Evolutionary conservation across 2,113 vertebrate genomes (phyloP), one percentile per base, ranked within the genome.

Genomic region (Spea multiplicata): DNA sequence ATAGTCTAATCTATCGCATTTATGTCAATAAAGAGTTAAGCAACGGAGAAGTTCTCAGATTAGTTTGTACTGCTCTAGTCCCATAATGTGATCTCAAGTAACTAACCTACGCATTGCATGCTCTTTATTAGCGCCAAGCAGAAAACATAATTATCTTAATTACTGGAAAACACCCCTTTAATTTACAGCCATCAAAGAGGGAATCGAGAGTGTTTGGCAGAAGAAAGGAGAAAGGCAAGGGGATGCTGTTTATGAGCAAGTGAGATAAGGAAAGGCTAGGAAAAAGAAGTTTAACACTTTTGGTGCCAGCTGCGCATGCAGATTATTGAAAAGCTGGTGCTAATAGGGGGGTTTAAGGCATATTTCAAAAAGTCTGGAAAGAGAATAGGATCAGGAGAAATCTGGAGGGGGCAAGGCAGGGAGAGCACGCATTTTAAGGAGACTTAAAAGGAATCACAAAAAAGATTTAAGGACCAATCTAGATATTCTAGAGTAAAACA

Each of bases 121-220:
- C 67, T 66, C 30, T 65, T 72, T 72, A 72, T 78, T 78, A 71
- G 59, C 16, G 5, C 49, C 55, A 49, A 72, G 65, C 30, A 45
- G 76, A 66, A 78, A 72, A 72, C 17, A 30, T 66, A 55, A 78
- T 78, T 78, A 72, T 53, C 49, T 65, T 72, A 72, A 72, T 78
- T 78, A 72, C 69, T 53, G 47, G 9, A 55, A 65, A 78, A 78
- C 76, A 30, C 69, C 76, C 69, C 76, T 78, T 78, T 64, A 53
- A 66, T 72, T 78, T 72, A 68, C 47, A 78, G 49, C 44, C 49
- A 66, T 78, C 59, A 72, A 52, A 55, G 59, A 14, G 46, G 53
- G 30, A 72, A 66, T 55, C 6, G 14, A 66, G 44, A 78, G 47
- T 17, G 76, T 72, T 30, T 53, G 76, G 69, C 10, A 76, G 52